phyloP scores from a whole-genome alignment of 2,797 vertebrate species.

The Semaprochilodus insignis region DNA sequence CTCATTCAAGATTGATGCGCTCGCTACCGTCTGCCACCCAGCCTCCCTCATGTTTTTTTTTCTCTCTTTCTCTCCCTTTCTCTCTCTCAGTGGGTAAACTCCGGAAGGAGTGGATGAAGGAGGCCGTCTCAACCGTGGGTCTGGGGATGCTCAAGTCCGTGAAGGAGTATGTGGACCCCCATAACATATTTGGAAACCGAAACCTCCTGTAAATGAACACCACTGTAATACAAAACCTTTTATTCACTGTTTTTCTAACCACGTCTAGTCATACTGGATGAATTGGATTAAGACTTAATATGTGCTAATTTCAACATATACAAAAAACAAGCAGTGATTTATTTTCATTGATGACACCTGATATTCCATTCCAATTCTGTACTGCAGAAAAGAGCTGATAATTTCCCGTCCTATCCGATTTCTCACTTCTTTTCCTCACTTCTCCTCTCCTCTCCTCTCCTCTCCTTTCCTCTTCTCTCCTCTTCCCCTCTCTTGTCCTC shows the following conservation, averaged over 20 bases:
- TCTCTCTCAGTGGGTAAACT: conserved; percentile 95
- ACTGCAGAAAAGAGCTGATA: conserved; percentile 6
- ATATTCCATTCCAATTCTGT: conserved; percentile 12
- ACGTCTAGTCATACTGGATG: conserved; percentile 61
- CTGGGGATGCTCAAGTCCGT: conserved; percentile 96
- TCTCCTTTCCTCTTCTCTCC: background rate
- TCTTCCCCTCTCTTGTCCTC: background rate
- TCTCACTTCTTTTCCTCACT: background rate
- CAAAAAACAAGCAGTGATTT: conserved; percentile 31
- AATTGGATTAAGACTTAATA: conserved; percentile 23
- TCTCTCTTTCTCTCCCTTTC: conserved; percentile 63
- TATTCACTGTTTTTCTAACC: conserved; percentile 61
- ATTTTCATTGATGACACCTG: conserved; percentile 32
- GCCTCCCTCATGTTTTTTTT: conserved; percentile 65
- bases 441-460: background rate
- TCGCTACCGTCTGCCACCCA: conserved; percentile 89
- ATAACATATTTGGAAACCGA: conserved; percentile 97
- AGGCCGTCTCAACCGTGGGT: conserved; percentile 92
- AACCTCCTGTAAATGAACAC: conserved; percentile 90
- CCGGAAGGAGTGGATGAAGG: conserved; percentile 97
- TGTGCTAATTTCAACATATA: conserved; percentile 42
- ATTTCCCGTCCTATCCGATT: background rate
- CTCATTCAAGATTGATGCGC: conserved; percentile 98
- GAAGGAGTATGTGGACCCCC: conserved; percentile 96
- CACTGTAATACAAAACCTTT: conserved; percentile 43